Conservation (phyloP, 2,888 invertebrate species). For the Unio delphinus region DNA sequence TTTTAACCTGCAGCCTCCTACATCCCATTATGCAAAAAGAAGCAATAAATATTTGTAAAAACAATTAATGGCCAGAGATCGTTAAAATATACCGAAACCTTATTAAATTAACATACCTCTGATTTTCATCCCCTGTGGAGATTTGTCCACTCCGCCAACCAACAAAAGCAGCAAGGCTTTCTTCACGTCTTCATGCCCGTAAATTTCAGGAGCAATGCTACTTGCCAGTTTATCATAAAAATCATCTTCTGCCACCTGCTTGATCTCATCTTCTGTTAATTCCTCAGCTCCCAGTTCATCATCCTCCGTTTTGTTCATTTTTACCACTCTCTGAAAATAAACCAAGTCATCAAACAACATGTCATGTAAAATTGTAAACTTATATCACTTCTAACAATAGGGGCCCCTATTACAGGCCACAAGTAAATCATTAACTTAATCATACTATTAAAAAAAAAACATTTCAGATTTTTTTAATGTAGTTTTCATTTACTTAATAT, state of each 20-base stretch:
- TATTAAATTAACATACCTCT: slow-evolving; percentile 76
- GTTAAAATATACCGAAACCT: neutral
- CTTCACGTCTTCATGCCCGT: slow-evolving; percentile 97
- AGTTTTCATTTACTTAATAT: too few relatives aligned
- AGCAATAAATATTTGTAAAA: neutral
- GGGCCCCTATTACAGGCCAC: neutral
- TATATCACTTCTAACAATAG: neutral
- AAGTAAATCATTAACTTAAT: too few relatives aligned
- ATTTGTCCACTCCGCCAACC: slow-evolving; percentile 82
- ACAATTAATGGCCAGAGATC: neutral
- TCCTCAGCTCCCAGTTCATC: slow-evolving; percentile 78
- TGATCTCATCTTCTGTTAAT: slow-evolving; percentile 84
- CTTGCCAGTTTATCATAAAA: slow-evolving; percentile 92
- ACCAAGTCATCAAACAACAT: neutral
- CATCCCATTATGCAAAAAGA: too few relatives aligned
- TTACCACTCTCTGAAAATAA: slow-evolving; percentile 78
- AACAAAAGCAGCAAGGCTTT: slow-evolving; percentile 93
- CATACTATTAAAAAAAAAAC: too few relatives aligned
- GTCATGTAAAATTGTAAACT: neutral
- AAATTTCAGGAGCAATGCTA: slow-evolving; percentile 98
- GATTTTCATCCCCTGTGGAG: slow-evolving; percentile 97
- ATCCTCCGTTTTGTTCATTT: slow-evolving; percentile 90
- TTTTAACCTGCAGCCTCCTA: too few relatives aligned
- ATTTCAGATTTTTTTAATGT: too few relatives aligned
- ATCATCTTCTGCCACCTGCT: slow-evolving; percentile 86